Conservation (phyloP, 2,113 vertebrate species). For the Dissostichus mawsoni region DNA sequence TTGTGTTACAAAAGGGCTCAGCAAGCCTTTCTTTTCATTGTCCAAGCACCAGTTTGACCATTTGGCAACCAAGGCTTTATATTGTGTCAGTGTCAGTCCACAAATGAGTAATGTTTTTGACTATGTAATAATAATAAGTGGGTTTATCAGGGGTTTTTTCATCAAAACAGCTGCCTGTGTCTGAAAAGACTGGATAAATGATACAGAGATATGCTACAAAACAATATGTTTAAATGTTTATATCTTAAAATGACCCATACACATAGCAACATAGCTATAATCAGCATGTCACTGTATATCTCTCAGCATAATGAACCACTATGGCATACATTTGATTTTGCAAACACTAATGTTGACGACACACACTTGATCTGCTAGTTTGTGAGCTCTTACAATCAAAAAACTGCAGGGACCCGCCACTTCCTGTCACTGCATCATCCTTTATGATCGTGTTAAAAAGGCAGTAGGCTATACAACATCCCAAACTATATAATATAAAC, state of each 20-base stretch:
- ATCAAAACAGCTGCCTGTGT: not conserved
- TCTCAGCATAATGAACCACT: conserved; percentile 31
- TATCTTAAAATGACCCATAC: not conserved
- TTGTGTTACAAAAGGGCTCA: conserved; percentile 3
- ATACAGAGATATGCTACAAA: not conserved
- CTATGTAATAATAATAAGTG: not conserved
- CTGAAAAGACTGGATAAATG: not conserved
- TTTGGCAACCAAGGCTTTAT: not conserved
- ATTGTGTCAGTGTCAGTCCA: not conserved
- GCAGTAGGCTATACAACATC: conserved; percentile 10
- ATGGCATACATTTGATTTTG: conserved; percentile 28
- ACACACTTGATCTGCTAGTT: conserved; percentile 31
- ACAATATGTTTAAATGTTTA: not conserved
- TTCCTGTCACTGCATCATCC: conserved; percentile 41
- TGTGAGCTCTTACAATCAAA: conserved; percentile 38
- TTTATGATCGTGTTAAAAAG: conserved; percentile 22
- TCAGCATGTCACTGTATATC: conserved; percentile 9
- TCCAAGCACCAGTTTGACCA: not conserved
- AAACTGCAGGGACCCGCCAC: conserved; percentile 49
- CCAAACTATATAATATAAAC: conserved; percentile 36
- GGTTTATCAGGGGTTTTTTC: not conserved
- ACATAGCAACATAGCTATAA: not conserved
- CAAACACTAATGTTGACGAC: conserved; percentile 13
- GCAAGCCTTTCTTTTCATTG: not conserved
- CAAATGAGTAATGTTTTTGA: not conserved